Base-by-base conservation (phyloP, 2,113 vertebrate species). In the Callionymus lyra region DNA sequence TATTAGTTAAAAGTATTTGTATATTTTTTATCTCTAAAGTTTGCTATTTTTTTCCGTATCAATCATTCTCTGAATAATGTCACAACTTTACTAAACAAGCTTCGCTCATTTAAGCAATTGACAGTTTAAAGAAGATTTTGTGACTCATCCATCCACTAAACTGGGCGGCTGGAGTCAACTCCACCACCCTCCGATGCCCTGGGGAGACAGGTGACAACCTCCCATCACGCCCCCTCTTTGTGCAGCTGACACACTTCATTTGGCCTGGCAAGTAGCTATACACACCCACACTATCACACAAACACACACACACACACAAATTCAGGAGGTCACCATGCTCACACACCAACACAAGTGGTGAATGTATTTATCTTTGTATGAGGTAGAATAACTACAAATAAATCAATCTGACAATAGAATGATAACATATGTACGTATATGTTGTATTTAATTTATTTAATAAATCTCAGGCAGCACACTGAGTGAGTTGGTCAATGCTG, bases 131-230 rank as follows among this genome's bases (percentile, higher is more conserved):
- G 16, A 46, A 32, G 53, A 27, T 6, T 11, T 11, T 4, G 6
- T n/a, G 8, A 50, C 41, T 51, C 19, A 48, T 41, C n/a, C 16
- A n/a, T 13, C 1, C 10, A 35, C 17, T 41, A 38, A 27, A 40
- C 59, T 50, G 37, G 34, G 43, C 11, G 34, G 51, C 36, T 37
- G 38, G 14, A 58, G 35, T 44, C 10, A 34, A 66, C 46, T 44
- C 50, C 41, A 59, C 51, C 56, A 48, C 56, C 38, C 34, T 51
- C 52, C 64, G 38, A 55, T 75, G 67, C 57, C 70, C 64, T 21
- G 41, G 35, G 66, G 68, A 76, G 74, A 76, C 56, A 74, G 70
- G 70, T 80, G 77, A 74, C 79, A 75, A 72, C 57, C 71, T 74
- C 53, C 53, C 73, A 72, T 82, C 77, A 74, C 33, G 27, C 53